phyloP scores from a whole-genome alignment of 1,140 invertebrate species.

The Pachypeltis micranthus region DNA sequence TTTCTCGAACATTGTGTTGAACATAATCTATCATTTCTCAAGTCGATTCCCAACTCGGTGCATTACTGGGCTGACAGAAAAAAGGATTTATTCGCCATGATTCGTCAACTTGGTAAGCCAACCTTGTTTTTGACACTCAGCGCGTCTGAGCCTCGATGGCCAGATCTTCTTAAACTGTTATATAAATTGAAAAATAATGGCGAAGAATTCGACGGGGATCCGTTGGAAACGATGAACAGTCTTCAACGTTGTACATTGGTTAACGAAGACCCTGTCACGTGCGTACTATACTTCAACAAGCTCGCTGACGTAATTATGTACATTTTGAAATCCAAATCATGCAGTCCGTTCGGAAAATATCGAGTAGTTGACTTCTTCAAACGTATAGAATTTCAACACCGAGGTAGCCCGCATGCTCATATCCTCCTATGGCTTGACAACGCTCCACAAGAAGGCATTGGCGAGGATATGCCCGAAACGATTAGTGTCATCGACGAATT shows the following conservation, averaged over 20 bases:
- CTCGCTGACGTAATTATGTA: not conserved
- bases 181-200: slow-evolving; percentile 3
- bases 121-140: slow-evolving; percentile 27
- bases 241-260: not conserved
- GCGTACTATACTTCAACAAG: not conserved
- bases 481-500: not conserved
- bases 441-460: not conserved
- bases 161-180: not conserved
- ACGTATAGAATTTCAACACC: not conserved
- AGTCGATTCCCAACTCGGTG: slow-evolving; percentile 23
- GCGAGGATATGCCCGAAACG: not conserved
- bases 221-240: slow-evolving; percentile 1
- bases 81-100: slow-evolving; percentile 34
- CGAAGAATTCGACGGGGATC: not conserved
- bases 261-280: not conserved
- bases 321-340: not conserved
- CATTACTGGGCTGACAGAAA: slow-evolving; percentile 24
- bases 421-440: not conserved
- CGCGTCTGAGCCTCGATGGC: slow-evolving; percentile 25
- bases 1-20: slow-evolving; percentile 24
- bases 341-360: not conserved
- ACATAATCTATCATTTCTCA: slow-evolving; percentile 26
- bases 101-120: slow-evolving; percentile 30
- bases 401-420: not conserved
- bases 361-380: slow-evolving; percentile 3